These are phyloP conservation scores for Rhodinocichla rosea DNA, from an alignment of 2,113 vertebrate species.

Conservation along the genomic window DNA sequence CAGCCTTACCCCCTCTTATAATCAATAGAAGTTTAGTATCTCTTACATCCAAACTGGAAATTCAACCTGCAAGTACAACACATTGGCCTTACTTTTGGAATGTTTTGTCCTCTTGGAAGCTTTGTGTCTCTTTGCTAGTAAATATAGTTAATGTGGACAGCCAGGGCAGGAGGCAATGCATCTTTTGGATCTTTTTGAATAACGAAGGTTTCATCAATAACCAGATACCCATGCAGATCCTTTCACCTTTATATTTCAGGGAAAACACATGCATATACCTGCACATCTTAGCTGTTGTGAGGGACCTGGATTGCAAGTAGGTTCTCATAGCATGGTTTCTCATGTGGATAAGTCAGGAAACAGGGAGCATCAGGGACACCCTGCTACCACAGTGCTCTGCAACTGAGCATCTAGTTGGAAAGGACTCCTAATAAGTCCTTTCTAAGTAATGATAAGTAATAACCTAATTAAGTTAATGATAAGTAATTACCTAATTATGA, in stretches of 20 bases:
- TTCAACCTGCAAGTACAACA: not conserved
- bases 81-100: not conserved
- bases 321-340: not conserved
- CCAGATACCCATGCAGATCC: not conserved
- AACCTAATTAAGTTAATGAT: not conserved
- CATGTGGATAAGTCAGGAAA: not conserved
- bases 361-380: not conserved
- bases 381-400: not conserved
- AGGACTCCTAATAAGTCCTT: no score
- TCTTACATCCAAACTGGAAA: not conserved
- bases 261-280: not conserved
- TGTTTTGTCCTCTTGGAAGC: not conserved
- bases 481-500: not conserved
- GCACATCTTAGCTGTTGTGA: not conserved
- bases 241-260: not conserved
- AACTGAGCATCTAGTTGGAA: not conserved
- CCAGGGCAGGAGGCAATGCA: not conserved
- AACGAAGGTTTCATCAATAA: not conserved
- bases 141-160: not conserved
- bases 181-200: not conserved
- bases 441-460: not conserved
- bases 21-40: not conserved
- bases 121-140: not conserved
- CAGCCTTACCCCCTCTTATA: not conserved
- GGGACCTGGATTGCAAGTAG: not conserved